These are phyloP conservation scores for Anabacerthia variegaticeps DNA, from an alignment of 2,797 vertebrate genomes.

Conservation along the genomic window DNA sequence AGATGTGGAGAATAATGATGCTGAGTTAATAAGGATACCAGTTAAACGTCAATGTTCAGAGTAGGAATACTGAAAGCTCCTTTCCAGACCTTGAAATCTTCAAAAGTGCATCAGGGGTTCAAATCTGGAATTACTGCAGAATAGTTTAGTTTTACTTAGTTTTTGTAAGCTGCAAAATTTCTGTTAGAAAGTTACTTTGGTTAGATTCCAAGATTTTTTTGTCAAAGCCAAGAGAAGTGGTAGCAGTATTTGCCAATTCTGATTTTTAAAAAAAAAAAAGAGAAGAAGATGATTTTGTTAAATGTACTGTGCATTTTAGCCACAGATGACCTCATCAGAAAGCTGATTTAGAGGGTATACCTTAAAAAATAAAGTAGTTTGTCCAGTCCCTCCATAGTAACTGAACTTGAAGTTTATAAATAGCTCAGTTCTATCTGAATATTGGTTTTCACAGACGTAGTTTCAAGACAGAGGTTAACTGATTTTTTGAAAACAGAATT, in stretches of 20 bases:
- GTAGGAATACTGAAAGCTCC: neutral
- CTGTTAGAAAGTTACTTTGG: neutral
- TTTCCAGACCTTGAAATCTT: neutral
- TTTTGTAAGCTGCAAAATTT: neutral
- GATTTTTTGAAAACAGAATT: neutral
- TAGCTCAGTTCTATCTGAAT: neutral
- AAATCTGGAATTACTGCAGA: neutral
- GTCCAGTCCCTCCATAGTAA: neutral
- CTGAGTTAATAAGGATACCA: neutral
- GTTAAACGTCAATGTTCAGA: neutral
- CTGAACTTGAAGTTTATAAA: neutral
- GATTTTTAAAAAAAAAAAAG: neutral
- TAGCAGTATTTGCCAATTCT: neutral
- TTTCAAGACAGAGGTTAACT: neutral
- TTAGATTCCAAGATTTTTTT: neutral
- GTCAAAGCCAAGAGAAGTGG: neutral
- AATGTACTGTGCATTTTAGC: neutral
- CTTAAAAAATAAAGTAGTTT: neutral
- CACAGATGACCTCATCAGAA: neutral
- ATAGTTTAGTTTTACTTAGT: neutral
- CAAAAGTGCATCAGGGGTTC: neutral
- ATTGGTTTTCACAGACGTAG: neutral
- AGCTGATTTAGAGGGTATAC: neutral
- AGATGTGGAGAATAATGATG: neutral
- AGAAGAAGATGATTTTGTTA: neutral